Base-by-base conservation (phyloP, 2,113 vertebrate species). In the Mustela nigripes region DNA sequence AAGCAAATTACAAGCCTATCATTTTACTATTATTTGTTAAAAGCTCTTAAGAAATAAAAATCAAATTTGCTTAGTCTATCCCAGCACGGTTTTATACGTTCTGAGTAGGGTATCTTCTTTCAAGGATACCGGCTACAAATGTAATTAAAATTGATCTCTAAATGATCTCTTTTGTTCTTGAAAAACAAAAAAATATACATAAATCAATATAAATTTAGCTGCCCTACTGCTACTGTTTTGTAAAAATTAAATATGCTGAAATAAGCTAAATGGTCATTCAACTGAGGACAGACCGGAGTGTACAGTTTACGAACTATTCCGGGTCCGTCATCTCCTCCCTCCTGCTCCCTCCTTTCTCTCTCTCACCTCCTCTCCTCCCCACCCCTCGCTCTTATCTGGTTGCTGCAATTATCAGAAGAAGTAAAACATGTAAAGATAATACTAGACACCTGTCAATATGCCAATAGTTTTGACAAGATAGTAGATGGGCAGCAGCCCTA, bases 21-120 rank as follows among this genome's bases (percentile, higher is more conserved):
- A 45, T 85, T 89, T 80, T 80, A 63, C 69, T 90, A 67, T 94
- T 80, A 71, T 90, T 86, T 58, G 2, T 87, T 58, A 87, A 94
- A 65, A 74, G 0, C 24, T 81, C 45, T 58, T 36, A 86, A 74
- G 45, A 74, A 91, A 65, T 86, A 63, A 81, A 84, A 94, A 86
- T 39, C 33, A 81, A 50, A 74, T 82, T 80, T 80, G 22, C 73
- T 36, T 31, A 85, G 48, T 73, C 53, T 36, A 71, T 81, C 9
- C 31, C 18, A 63, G 53, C 56, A 18, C 24, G 4, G 11, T 81
- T 86, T 81, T 48, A 31, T 86, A 24, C 65, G 53, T 96, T 85
- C 65, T 2, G 71, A 71, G 36, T 88, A 67, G 26, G 19, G 1
- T 63, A 33, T 78, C 78, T 69, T 89, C 76, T 83, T 89, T 89